A percentile compares a stretch with the other conserved stretches of the same genome.
Conservation (phyloP, 2,113 vertebrate species). For the Silurus glanis region DNA sequence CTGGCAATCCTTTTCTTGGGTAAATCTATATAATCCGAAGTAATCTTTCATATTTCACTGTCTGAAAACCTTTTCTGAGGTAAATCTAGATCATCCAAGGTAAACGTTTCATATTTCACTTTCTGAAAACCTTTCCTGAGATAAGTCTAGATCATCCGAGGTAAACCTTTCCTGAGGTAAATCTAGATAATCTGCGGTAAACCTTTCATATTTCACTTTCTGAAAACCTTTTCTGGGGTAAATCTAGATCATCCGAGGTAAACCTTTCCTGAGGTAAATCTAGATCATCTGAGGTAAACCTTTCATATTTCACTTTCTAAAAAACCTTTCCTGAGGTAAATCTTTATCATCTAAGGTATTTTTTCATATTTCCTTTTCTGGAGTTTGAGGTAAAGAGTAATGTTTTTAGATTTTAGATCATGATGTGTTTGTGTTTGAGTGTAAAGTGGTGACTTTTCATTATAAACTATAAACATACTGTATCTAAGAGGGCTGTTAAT, state of each 20-base stretch:
- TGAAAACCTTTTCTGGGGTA: not conserved
- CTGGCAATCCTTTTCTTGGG: not conserved
- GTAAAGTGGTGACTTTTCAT: not conserved
- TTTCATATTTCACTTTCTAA: not conserved
- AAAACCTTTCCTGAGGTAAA: not conserved
- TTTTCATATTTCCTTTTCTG: not conserved
- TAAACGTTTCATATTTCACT: not conserved
- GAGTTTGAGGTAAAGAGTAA: not conserved
- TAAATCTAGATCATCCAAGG: not conserved
- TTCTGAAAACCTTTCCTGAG: not conserved
- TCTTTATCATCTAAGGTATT: not conserved
- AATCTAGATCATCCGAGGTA: not conserved
- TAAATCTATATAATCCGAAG: not conserved
- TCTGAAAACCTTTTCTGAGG: not conserved
- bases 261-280: not conserved
- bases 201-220: not conserved
- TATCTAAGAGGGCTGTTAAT: not conserved
- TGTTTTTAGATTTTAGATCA: no score
- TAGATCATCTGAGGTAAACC: no score
- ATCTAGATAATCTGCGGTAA: no score
- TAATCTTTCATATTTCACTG: not conserved
- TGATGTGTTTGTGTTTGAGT: no score
- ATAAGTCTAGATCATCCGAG: no score
- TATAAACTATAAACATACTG: not conserved
- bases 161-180: not conserved